Conservation (phyloP, 2,113 vertebrate species). For the Tylochromis polylepis region DNA sequence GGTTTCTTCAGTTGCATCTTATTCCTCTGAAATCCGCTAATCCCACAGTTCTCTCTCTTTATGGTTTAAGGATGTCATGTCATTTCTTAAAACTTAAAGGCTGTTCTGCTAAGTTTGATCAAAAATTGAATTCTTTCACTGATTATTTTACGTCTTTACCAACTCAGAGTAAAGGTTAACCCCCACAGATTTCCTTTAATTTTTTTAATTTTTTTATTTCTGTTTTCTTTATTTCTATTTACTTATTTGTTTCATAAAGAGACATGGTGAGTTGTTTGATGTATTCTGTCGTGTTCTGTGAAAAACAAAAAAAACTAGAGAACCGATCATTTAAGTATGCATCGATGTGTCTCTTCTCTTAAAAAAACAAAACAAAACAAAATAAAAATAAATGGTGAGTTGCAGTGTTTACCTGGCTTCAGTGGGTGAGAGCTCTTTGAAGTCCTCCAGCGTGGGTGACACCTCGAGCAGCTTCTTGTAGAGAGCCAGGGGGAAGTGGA, state of each 20-base stretch:
- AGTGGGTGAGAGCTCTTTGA: slow-evolving; percentile 90
- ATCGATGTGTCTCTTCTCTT: too few relatives aligned
- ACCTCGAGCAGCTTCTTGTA: slow-evolving; percentile 93
- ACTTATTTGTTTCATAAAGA: too few relatives aligned
- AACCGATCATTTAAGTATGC: too few relatives aligned
- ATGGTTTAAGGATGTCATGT: background rate
- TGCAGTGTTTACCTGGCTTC: slow-evolving; percentile 85
- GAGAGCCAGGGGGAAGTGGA: slow-evolving; percentile 91
- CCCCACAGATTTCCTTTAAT: too few relatives aligned
- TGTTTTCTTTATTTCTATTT: too few relatives aligned
- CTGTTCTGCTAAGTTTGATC: background rate
- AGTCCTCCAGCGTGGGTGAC: slow-evolving; percentile 82
- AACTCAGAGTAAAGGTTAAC: background rate
- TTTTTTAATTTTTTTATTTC: too few relatives aligned
- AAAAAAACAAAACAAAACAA: background rate
- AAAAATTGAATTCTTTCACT: background rate
- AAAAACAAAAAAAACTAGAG: too few relatives aligned
- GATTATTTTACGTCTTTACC: background rate
- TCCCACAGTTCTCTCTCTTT: background rate
- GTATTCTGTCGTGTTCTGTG: too few relatives aligned
- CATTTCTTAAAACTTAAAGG: background rate
- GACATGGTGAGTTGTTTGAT: too few relatives aligned
- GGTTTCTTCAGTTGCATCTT: background rate
- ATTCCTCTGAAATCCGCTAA: background rate
- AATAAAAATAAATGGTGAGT: background rate